These are phyloP conservation scores for Ciconia stormi DNA, from an alignment of 2,113 vertebrate species.

Conservation along the genomic window DNA sequence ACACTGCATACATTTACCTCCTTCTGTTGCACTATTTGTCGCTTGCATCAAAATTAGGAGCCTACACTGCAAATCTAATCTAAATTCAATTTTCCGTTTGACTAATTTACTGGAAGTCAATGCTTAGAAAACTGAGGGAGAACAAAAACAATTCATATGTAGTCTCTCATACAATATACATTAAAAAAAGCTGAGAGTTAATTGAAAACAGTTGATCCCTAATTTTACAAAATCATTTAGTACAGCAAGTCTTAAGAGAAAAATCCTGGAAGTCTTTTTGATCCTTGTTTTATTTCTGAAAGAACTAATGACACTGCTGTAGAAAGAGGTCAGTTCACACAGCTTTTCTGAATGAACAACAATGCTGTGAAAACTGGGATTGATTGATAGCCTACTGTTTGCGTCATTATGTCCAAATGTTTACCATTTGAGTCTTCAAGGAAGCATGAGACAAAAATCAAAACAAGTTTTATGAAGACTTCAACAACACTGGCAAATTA, in stretches of 20 bases:
- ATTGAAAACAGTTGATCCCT: constrained; percentile 54
- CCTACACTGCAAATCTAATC: background rate
- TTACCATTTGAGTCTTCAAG: constrained; percentile 66
- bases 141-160: constrained; percentile 57
- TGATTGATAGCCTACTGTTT: constrained; percentile 70
- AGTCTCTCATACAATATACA: constrained; percentile 51
- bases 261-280: constrained; percentile 65
- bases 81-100: constrained; percentile 36
- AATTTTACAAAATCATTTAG: constrained; percentile 60
- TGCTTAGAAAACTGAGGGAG: constrained; percentile 51
- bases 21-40: background rate
- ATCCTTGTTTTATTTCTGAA: constrained; percentile 62
- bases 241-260: constrained; percentile 53
- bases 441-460: constrained; percentile 67
- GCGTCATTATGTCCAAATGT: constrained; percentile 66
- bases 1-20: background rate
- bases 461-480: constrained; percentile 66
- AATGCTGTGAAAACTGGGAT: constrained; percentile 65
- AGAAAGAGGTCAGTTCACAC: constrained; percentile 68
- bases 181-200: constrained; percentile 52
- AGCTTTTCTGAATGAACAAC: constrained; percentile 72
- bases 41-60: constrained; percentile 12
- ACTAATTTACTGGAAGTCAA: constrained; percentile 49
- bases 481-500: constrained; percentile 56
- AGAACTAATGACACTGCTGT: constrained; percentile 58